Evolutionary conservation across 92 coral and sea anemone genomes (phyloP).

Genomic region (Actinostola sp.): DNA sequence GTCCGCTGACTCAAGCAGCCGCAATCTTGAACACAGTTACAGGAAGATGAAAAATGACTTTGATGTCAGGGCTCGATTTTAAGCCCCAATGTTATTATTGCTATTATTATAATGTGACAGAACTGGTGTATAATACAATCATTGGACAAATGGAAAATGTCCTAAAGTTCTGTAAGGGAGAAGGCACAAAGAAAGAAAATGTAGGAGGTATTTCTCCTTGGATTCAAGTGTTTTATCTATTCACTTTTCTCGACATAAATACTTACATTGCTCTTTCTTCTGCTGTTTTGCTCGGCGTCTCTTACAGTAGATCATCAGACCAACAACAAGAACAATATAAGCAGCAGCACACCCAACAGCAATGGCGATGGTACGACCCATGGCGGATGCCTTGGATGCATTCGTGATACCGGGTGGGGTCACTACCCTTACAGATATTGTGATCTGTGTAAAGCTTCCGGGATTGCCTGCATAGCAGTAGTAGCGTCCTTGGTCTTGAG

Average conservation of each 20-base stretch:
- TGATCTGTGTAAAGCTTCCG: conserved; percentile 55
- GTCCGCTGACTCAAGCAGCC: too few relatives aligned
- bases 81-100: too few relatives aligned
- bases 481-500: conserved; percentile 62
- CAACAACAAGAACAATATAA: conserved; percentile 93
- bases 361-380: conserved; percentile 94
- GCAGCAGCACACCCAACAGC: conserved; percentile 99
- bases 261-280: conserved; percentile 65
- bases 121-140: too few relatives aligned
- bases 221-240: too few relatives aligned
- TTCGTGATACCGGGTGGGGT: background rate
- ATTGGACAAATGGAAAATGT: too few relatives aligned
- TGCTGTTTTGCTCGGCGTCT: conserved; percentile 89
- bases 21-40: too few relatives aligned
- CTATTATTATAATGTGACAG: too few relatives aligned
- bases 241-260: background rate
- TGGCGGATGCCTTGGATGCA: conserved; percentile 36
- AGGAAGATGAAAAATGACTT: too few relatives aligned
- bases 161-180: too few relatives aligned
- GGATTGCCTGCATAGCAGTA: conserved; percentile 77
- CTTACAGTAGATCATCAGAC: conserved; percentile 96
- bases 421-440: conserved; percentile 46
- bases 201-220: too few relatives aligned
- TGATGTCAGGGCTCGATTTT: too few relatives aligned
- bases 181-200: too few relatives aligned